These are phyloP conservation scores for Tapirus terrestris DNA, from an alignment of 2,113 vertebrate species.

Conservation along the genomic window DNA sequence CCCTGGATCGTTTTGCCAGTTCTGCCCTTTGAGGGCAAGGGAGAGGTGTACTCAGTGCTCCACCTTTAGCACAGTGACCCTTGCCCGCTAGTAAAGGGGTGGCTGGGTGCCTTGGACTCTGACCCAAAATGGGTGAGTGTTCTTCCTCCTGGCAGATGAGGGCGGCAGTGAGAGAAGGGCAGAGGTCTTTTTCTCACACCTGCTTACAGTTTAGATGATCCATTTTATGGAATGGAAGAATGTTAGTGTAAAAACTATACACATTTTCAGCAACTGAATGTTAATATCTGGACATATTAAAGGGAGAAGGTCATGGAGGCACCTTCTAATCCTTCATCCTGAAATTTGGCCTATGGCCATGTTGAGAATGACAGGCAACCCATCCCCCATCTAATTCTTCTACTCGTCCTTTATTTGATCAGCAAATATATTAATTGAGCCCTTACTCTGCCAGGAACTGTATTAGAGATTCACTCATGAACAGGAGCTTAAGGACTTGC, in stretches of 20 bases:
- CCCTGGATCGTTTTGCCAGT: background rate
- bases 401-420: conserved; percentile 5
- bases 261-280: background rate
- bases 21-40: background rate
- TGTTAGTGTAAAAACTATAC: background rate
- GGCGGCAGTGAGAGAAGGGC: background rate
- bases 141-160: background rate
- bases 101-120: background rate
- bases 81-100: background rate
- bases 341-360: background rate
- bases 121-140: background rate
- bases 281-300: background rate
- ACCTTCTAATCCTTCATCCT: background rate
- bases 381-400: background rate
- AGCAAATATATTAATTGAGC: background rate
- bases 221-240: background rate
- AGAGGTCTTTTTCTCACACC: background rate
- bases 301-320: background rate
- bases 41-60: background rate
- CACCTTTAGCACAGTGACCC: background rate
- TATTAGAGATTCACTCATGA: background rate
- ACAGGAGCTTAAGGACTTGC: background rate
- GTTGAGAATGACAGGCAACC: background rate
- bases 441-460: background rate
- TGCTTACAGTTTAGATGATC: background rate